A percentile compares a stretch with the other conserved stretches of the same genome.
These are phyloP conservation scores for Amblyornis subalaris DNA, from an alignment of 2,113 vertebrate genomes.

Conservation along the genomic window DNA sequence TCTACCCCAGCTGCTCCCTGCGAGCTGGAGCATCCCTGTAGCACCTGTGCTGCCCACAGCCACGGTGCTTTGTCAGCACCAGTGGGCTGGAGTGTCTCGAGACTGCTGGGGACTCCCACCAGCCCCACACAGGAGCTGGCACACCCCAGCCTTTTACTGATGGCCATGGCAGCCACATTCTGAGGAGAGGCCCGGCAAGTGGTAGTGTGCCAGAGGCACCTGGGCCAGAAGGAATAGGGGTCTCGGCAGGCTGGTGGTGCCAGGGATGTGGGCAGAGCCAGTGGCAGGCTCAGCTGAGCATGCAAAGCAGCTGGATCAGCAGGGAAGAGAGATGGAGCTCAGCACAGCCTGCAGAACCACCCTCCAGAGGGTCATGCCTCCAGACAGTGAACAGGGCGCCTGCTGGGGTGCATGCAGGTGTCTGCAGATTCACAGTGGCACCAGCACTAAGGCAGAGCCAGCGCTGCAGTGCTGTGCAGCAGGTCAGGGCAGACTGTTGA, in stretches of 20 bases:
- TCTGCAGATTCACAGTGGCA: background rate
- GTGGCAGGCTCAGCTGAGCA: accelerated
- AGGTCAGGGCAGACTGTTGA: background rate
- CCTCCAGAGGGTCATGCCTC: accelerated
- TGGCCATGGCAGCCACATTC: accelerated
- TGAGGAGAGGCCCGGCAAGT: accelerated
- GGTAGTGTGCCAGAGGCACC: background rate
- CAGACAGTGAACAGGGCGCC: accelerated
- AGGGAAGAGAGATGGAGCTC: background rate
- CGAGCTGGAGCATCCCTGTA: accelerated
- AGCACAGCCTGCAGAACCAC: accelerated
- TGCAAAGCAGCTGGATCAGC: background rate
- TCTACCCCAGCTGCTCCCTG: background rate
- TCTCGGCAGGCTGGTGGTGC: accelerated
- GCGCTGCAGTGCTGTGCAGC: background rate
- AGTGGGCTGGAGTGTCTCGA: accelerated
- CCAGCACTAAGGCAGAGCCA: background rate
- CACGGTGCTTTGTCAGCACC: accelerated
- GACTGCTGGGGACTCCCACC: accelerated
- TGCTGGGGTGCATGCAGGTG: background rate
- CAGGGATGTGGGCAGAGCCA: background rate
- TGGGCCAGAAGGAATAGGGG: accelerated
- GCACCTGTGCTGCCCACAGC: background rate
- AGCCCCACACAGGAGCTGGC: accelerated
- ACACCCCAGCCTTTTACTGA: background rate